Conservation (phyloP, 1,140 invertebrate genomes). For the Brachionus rubens region DNA sequence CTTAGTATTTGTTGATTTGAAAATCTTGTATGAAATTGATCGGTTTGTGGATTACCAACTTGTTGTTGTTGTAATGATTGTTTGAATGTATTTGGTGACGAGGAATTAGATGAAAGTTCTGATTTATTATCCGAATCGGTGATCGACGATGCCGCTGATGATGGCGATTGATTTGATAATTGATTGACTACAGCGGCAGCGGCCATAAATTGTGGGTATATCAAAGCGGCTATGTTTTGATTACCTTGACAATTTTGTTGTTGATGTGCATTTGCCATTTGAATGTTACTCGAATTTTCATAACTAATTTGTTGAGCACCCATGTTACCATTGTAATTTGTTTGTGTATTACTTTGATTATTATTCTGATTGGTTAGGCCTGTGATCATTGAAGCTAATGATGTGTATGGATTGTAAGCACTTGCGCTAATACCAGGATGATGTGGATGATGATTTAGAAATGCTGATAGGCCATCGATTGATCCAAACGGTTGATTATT, state of each 20-base stretch:
- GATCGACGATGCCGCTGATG: background rate
- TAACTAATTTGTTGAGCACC: background rate
- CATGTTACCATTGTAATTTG: background rate
- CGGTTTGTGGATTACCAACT: background rate
- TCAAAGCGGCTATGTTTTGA: conserved; percentile 3
- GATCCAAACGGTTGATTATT: conserved; percentile 5
- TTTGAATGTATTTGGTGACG: conserved; percentile 26
- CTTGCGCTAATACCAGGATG: background rate
- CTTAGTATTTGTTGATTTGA: conserved; percentile 10
- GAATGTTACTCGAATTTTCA: background rate
- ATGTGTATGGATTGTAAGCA: conserved; percentile 24
- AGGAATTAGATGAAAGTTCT: conserved; percentile 6
- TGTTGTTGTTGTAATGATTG: background rate
- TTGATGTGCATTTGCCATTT: background rate
- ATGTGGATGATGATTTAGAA: conserved; percentile 21
- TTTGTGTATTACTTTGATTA: background rate
- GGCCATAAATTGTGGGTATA: conserved; percentile 17
- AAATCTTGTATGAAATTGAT: conserved; percentile 29
- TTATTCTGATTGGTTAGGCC: background rate
- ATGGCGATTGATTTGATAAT: background rate
- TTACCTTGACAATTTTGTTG: background rate
- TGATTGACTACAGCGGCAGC: background rate
- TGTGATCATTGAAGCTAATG: conserved; percentile 35
- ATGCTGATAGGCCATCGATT: conserved; percentile 29
- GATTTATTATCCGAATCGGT: conserved; percentile 20